Evolutionary conservation across 2,797 vertebrate genomes (phyloP).

Genomic region (Neosalanx taihuensis): DNA sequence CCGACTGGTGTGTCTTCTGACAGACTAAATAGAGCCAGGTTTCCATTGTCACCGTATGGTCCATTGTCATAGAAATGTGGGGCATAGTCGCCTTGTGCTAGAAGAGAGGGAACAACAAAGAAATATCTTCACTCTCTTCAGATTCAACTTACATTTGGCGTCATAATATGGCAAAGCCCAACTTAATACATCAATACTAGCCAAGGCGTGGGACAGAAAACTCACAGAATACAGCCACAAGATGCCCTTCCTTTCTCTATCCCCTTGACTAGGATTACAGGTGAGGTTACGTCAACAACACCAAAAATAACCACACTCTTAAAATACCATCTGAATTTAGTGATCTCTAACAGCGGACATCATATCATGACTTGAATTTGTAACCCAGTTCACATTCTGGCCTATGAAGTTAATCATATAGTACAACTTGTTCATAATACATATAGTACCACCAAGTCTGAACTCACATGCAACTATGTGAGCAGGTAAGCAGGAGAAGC

Average conservation of each 20-base stretch:
- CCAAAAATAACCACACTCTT: conserved; percentile 29
- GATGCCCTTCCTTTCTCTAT: conserved; percentile 29
- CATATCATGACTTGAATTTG: conserved; percentile 3
- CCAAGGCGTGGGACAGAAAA: not conserved
- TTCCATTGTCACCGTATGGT: conserved; percentile 85
- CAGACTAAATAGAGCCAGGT: conserved; percentile 93
- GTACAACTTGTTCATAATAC: not conserved
- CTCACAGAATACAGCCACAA: not conserved
- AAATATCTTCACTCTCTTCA: not conserved
- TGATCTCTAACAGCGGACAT: not conserved
- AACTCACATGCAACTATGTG: conserved; percentile 68
- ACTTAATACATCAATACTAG: not conserved
- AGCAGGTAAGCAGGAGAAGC: conserved; percentile 33
- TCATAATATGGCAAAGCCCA: not conserved
- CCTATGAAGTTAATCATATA: conserved; percentile 1
- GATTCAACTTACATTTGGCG: not conserved
- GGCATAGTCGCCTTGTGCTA: conserved; percentile 88
- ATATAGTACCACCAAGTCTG: conserved; percentile 23
- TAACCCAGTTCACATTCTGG: not conserved
- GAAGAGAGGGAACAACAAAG: conserved; percentile 24
- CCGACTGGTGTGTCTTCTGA: conserved; percentile 89
- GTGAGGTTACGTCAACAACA: conserved; percentile 52
- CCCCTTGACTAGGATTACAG: conserved; percentile 60
- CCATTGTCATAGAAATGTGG: conserved; percentile 95
- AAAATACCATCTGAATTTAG: conserved; percentile 41